Evolutionary conservation across 2,113 vertebrate genomes (phyloP), one percentile per base, ranked within the genome.

Genomic region (Epinephelus fuscoguttatus): DNA sequence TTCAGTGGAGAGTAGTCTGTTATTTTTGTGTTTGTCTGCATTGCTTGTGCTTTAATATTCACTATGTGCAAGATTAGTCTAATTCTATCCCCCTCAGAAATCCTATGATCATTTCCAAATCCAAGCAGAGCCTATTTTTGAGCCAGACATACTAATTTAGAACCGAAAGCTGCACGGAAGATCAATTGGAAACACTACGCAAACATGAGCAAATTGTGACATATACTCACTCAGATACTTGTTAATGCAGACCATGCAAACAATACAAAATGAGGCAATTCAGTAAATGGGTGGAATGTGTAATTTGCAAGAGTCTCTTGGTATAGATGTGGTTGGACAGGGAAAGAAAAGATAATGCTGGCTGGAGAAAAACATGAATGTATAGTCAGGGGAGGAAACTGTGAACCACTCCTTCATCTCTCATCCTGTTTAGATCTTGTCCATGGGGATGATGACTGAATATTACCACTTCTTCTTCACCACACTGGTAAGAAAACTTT

Each of bases 391-490:
- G 14, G 3, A 45, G 42, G 49, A 61, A 62, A 33, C n/a, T 57
- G 27, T 69, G 15, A 64, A 37, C 55, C 42, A 30, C 25, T 10
- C 40, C 6, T 47, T 66, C 27, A 25, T 85, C 4, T 92, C 89
- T 87, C 17, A 78, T 74, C 45, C 64, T 71, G 11, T 92, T 86
- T 88, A 99, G 98, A 96, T 99, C 81, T 95, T 99, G 45, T 98
- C 98, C 75, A 98, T 99, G 98, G 98, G 98, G 64, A 99, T 99
- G 98, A 99, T 99, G 98, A 99, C 98, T 0, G 98, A 99, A 87
- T 99, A 99, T 84, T 99, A 99, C 85, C 98, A 99, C 90, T 99
- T 98, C 93, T 98, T 99, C 92, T 99, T 99, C 91, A 99, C 98
- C 52, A 98, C 98, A 14, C 87, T 99, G 96, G 98, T 99, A 96